Base-by-base conservation (phyloP, 2,113 vertebrate species). In the Nesospiza acunhae region DNA sequence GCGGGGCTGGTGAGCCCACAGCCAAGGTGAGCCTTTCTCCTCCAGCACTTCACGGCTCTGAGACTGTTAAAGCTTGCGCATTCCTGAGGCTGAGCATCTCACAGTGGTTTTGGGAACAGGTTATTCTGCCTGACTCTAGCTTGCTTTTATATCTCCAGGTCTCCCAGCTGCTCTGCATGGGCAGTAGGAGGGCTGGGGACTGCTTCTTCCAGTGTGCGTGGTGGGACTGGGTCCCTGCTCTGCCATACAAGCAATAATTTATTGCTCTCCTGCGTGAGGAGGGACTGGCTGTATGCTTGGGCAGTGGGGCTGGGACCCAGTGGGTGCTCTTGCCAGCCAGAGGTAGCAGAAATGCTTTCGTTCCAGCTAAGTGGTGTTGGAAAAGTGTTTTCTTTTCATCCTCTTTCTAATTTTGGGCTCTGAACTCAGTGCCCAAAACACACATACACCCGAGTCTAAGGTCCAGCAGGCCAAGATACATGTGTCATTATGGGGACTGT, bases 361-460 rank as follows among this genome's bases (percentile, higher is more conserved):
- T 68, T 93, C 23, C 41, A 58, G 47, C 55, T 81, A 52, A 88
- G 50, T 4, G 35, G 53, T 77, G 30, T 42, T 11, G 4, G 63
- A 70, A 74, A 79, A 68, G 27, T 80, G 55, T 59, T 91, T 96
- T 84, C 72, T 81, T 90, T 92, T 89, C 33, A 85, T 87, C 31
- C 19, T 76, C 35, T 80, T 86, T 85, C 78, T 94, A 77, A 93
- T 86, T 95, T 89, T 64, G 84, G 85, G 68, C 49, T 78, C 80
- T 85, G 72, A 83, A 86, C 46, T 79, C 19, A 3, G 47, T 47
- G 58, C 37, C 89, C 74, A 92, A 93, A 94, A 58, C 53, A 76
- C 53, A 75, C 39, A 58, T 58, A 69, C 33, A 63, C 55, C 35
- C 0, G 0, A 82, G 56, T 39, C 28, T 14, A 1, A 92, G 89